Evolutionary conservation across 2,797 vertebrate genomes (phyloP), one percentile per base, ranked within the genome.

Genomic region (Dallia pectoralis): DNA sequence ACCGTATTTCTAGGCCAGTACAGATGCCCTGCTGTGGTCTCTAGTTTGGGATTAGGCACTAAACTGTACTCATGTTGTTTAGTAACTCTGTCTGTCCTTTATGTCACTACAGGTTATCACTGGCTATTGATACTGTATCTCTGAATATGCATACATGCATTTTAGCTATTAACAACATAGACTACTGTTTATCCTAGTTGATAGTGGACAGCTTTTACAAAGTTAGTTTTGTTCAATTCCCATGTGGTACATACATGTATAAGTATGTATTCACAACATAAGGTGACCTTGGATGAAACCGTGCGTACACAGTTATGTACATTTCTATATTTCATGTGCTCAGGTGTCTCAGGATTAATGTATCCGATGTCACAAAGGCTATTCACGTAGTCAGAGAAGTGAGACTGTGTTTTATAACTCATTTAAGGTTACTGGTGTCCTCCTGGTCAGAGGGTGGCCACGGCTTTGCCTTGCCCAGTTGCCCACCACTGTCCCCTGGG

Each of bases 371-470:
- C n/a, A 14, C 11, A 59, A 59, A 59, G 22, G 22, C 53, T 4
- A 18, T 25, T 9, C 3, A 61, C 11, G 32, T 49, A 12, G 53
- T 49, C 32, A 25, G 53, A 53, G 51, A n/a, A 25, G 22, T 25
- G 22, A 59, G 53, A 7, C 71, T 75, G 74, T 64, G 62, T 32
- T 67, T 32, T 74, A 59, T 76, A 65, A 77, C 22, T 79, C n/a
- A 16, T 69, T 66, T 44, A 71, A 95, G 94, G 94, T 61, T 93
- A 91, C 79, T 95, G 93, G 93, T 95, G 94, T 71, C 93, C 92
- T 48, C 81, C 88, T 70, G 92, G 93, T 83, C 92, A 95, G 81
- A 84, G 56, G 65, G 76, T 82, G 44, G 80, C 89, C 11, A 84
- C 85, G 76, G 90, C 89, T 77, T 73, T 91, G 15, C 85, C 89